Conservation (phyloP, 2,113 vertebrate genomes). For the Numida meleagris region DNA sequence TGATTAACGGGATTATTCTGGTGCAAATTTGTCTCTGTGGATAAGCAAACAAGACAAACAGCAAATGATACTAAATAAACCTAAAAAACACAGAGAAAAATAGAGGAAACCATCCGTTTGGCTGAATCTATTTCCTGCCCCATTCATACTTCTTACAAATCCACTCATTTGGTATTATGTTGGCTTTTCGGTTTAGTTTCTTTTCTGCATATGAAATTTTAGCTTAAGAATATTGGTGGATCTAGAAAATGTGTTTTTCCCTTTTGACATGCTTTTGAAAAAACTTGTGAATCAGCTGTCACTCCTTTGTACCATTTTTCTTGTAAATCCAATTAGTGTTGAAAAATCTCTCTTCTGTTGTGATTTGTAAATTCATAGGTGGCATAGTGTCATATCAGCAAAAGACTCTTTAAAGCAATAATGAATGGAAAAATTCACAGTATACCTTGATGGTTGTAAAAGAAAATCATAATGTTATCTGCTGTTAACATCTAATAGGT, state of each 20-base stretch:
- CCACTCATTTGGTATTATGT: not conserved
- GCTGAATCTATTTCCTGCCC: not conserved
- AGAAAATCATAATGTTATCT: not conserved
- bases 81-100: not conserved
- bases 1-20: not conserved
- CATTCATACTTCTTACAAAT: not conserved
- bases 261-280: not conserved
- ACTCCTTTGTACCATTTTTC: not conserved
- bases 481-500: not conserved
- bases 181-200: not conserved
- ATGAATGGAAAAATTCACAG: not conserved
- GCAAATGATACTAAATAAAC: not conserved
- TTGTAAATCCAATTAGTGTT: not conserved
- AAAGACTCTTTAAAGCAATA: not conserved
- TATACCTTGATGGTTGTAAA: not conserved
- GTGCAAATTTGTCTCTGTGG: not conserved
- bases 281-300: not conserved
- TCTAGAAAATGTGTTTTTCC: fast-evolving
- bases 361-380: not conserved
- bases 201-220: not conserved
- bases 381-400: not conserved
- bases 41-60: not conserved
- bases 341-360: not conserved
- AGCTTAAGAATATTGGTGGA: not conserved
- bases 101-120: not conserved